A percentile compares a stretch with the other conserved stretches of the same genome.
These are phyloP conservation scores for Ornithorhynchus anatinus DNA, from an alignment of 2,113 vertebrate genomes.

Conservation along the genomic window DNA sequence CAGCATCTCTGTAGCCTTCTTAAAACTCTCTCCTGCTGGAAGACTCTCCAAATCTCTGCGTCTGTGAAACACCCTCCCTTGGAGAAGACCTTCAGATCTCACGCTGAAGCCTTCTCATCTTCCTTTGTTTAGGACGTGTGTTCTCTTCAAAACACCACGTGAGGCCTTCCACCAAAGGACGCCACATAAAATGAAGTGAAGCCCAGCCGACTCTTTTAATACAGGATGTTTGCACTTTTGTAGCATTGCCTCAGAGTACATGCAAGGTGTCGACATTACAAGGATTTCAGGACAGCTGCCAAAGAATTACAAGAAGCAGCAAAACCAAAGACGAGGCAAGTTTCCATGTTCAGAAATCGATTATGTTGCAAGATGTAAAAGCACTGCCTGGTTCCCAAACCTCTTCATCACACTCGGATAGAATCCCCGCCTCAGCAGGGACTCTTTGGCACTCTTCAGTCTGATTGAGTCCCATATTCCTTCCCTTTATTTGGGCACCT, in stretches of 20 bases:
- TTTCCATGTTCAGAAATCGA: constrained; percentile 11
- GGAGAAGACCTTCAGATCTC: constrained; percentile 1
- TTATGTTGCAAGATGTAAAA: not conserved
- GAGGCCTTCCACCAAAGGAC: not conserved
- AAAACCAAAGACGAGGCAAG: not conserved
- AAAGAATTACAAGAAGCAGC: constrained; percentile 21
- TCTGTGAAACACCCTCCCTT: not conserved
- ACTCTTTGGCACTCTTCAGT: not conserved
- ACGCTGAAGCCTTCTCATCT: too few species aligned
- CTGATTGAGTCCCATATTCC: not conserved
- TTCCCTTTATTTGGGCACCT: not conserved
- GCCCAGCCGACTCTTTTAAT: constrained; percentile 10
- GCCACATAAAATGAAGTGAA: constrained; percentile 11
- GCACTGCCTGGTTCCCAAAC: not conserved
- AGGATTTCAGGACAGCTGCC: constrained; percentile 9
- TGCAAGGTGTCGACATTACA: not conserved
- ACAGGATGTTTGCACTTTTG: constrained; percentile 15
- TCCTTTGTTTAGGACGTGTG: constrained; percentile 16
- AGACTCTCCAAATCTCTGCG: too few species aligned
- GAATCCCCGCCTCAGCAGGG: not conserved
- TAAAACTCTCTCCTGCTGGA: too few species aligned
- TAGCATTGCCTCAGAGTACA: constrained; percentile 1
- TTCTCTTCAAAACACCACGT: constrained; percentile 1
- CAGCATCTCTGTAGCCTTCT: too few species aligned
- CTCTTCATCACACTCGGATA: constrained; percentile 11